These are phyloP conservation scores for Acheta domesticus DNA, from an alignment of 2,888 invertebrate genomes.

Conservation along the genomic window DNA sequence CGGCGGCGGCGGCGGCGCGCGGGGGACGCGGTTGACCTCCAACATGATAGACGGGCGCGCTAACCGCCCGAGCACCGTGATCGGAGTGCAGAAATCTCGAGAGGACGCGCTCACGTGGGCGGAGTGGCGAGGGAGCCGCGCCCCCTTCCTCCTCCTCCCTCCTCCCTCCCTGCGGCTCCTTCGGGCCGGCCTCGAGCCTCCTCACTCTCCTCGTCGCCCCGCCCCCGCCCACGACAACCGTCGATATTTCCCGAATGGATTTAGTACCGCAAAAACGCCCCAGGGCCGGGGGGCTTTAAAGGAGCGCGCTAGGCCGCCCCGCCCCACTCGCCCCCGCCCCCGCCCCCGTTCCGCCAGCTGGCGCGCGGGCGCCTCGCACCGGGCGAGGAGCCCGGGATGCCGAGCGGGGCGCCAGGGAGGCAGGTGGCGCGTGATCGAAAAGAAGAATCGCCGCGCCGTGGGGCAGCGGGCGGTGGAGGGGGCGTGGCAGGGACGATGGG, in stretches of 20 bases:
- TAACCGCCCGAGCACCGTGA: neutral
- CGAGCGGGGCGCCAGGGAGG: neutral
- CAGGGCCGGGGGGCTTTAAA: neutral
- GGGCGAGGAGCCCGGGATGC: neutral
- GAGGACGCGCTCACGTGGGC: neutral
- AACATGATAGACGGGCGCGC: conserved; percentile 18
- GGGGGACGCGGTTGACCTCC: neutral
- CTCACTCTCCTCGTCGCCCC: too few relatives aligned
- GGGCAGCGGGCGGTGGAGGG: too few relatives aligned
- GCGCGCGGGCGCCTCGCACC: neutral
- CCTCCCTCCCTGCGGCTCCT: too few relatives aligned
- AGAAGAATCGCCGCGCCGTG: neutral
- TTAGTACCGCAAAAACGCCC: conserved; percentile 18
- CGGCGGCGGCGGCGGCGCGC: neutral
- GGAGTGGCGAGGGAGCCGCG: neutral
- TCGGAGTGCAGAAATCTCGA: conserved; percentile 7
- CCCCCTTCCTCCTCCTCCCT: neutral
- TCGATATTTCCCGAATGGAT: conserved; percentile 18
- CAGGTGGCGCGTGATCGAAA: neutral
- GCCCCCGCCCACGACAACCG: neutral
- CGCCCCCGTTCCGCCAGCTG: too few relatives aligned
- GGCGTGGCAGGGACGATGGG: too few relatives aligned
- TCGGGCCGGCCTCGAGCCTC: too few relatives aligned
- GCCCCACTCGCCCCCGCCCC: too few relatives aligned
- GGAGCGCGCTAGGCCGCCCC: neutral